Evolutionary conservation across 2,797 vertebrate species (phyloP), one percentile per base, ranked within the genome.

Genomic region (Holocentrus rufus): DNA sequence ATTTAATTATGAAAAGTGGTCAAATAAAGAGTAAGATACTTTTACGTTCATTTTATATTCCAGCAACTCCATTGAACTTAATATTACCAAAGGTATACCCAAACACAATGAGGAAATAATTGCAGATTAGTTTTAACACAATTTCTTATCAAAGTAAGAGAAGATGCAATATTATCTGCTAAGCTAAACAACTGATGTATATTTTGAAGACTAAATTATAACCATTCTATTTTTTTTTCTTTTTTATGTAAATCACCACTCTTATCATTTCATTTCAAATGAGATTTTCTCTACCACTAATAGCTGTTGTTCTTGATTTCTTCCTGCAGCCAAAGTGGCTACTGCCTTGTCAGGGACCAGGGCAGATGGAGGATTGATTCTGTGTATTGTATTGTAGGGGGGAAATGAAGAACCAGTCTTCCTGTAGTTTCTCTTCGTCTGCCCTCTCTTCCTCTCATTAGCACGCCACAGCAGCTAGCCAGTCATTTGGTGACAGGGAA

Each of bases 401-500:
- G 84, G 87, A 72, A 81, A 87, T 85, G 75, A 88, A 85, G 86
- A 88, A 71, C 53, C 69, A 54, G 68, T 81, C 89, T 90, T 91
- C 89, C 96, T 96, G 95, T 93, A 93, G 93, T 88, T 93, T 94
- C 94, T 95, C 94, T 95, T 96, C 94, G 94, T 95, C 92, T 94
- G 82, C 94, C 92, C 94, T 86, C 93, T 93, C 95, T 96, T 96
- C 96, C 95, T 95, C 96, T 96, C 96, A 97, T 95, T 94, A 95
- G 82, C 81, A 49, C 60, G 4, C 93, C 76, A 89, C 92, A 30
- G 93, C 93, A 94, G 92, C 95, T 93, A 96, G 96, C 95, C 95
- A 95, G 93, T 95, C 95, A 96, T 97, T 96, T 96, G 94, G 93
- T 95, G 97, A 98, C 96, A 95, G 94, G 95, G 94, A 98, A 98